Conservation (phyloP, 2,888 invertebrate species). For the Anticlea derivata region DNA sequence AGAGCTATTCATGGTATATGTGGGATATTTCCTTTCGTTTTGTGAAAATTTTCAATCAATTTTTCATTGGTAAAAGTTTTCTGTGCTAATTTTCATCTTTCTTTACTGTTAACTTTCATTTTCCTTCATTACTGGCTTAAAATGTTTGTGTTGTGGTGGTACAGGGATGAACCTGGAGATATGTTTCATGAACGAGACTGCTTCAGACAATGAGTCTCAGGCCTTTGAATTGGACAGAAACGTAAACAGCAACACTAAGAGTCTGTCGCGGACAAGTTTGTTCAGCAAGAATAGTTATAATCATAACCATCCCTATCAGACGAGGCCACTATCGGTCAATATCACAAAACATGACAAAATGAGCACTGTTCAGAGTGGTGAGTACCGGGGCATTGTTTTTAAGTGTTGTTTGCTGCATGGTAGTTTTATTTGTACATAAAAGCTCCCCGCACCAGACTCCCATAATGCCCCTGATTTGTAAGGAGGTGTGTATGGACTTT, state of each 20-base stretch:
- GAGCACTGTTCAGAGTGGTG: constrained; percentile 69
- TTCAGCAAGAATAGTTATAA: constrained; percentile 74
- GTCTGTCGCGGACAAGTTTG: constrained; percentile 69
- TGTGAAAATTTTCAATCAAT: constrained; percentile 4
- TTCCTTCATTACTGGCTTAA: constrained; percentile 37
- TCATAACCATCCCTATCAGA: constrained; percentile 79
- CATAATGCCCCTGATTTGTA: too few relatives aligned
- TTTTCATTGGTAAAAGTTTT: constrained; percentile 4
- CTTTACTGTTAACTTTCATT: constrained; percentile 43
- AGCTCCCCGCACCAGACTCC: too few relatives aligned
- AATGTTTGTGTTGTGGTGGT: constrained; percentile 44
- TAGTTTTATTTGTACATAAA: too few relatives aligned
- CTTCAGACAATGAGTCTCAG: constrained; percentile 92
- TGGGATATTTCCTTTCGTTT: constrained; percentile 13
- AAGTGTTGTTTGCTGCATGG: constrained; percentile 3
- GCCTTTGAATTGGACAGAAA: constrained; percentile 88
- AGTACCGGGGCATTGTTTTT: constrained; percentile 53
- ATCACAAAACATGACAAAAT: constrained; percentile 76
- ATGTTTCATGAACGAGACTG: constrained; percentile 97
- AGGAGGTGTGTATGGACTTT: too few relatives aligned
- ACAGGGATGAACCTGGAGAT: constrained; percentile 96
- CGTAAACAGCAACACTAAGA: constrained; percentile 64
- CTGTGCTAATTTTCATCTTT: constrained; percentile 31
- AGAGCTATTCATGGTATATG: constrained; percentile 3
- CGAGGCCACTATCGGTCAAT: constrained; percentile 75